These are phyloP conservation scores for Mugil cephalus DNA, from an alignment of 2,113 vertebrate genomes.

Conservation along the genomic window DNA sequence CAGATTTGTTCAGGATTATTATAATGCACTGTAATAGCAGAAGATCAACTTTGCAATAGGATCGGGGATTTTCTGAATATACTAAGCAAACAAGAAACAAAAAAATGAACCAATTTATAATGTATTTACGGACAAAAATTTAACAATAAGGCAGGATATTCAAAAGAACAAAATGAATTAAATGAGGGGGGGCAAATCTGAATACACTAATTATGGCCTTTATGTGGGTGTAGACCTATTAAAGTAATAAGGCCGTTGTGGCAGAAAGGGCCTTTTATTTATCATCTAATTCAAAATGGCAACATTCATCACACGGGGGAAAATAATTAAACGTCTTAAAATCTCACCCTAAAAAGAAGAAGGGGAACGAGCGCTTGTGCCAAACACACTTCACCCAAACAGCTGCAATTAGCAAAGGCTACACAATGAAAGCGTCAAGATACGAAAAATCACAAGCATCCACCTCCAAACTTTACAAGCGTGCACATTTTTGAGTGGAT, in stretches of 20 bases:
- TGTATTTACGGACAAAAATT: constrained; percentile 30
- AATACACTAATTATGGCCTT: constrained; percentile 72
- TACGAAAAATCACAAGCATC: constrained; percentile 33
- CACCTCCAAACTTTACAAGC: constrained; percentile 60
- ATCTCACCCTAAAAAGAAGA: constrained; percentile 24
- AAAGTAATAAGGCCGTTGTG: constrained; percentile 67
- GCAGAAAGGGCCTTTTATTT: constrained; percentile 49
- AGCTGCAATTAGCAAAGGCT: constrained; percentile 73
- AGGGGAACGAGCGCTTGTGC: constrained; percentile 36
- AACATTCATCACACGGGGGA: constrained; percentile 32
- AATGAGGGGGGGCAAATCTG: constrained; percentile 50
- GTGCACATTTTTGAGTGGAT: constrained; percentile 16
- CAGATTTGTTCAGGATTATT: constrained; percentile 77
- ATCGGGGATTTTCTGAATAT: constrained; percentile 69
- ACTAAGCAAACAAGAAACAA: constrained; percentile 24
- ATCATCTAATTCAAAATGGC: constrained; percentile 47
- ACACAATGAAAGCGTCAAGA: constrained; percentile 49
- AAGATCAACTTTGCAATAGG: constrained; percentile 75
- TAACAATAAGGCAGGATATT: background rate
- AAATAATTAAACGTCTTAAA: constrained; percentile 22
- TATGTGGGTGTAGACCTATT: constrained; percentile 66
- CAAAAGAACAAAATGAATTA: constrained; percentile 50
- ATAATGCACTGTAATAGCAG: constrained; percentile 72
- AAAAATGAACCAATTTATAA: constrained; percentile 30
- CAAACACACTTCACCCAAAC: constrained; percentile 63